Conservation (phyloP, 2,113 vertebrate species). For the Salvelinus fontinalis region DNA sequence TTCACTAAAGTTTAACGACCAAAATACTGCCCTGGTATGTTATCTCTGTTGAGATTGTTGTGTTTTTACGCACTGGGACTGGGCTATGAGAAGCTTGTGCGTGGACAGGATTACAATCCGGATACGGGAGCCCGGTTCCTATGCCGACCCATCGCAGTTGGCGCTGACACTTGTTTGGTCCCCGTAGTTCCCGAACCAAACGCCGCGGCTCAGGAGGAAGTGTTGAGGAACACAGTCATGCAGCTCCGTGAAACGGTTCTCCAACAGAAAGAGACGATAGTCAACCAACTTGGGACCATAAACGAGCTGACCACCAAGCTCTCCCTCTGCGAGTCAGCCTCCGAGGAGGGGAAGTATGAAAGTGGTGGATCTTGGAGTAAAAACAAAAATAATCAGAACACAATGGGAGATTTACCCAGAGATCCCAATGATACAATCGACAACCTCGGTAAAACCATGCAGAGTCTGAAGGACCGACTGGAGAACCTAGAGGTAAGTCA, state of each 20-base stretch:
- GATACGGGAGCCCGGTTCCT: slow-evolving; percentile 78
- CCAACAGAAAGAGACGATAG: slow-evolving; percentile 92
- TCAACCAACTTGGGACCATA: slow-evolving; percentile 87
- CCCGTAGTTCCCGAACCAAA: slow-evolving; percentile 77
- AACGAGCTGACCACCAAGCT: slow-evolving; percentile 92
- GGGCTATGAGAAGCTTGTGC: slow-evolving; percentile 43
- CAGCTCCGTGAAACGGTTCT: slow-evolving; percentile 92
- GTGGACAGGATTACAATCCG: slow-evolving; percentile 65
- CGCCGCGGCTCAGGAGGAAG: slow-evolving; percentile 81
- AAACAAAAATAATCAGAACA: slow-evolving; percentile 82
- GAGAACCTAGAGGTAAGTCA: slow-evolving; percentile 87
- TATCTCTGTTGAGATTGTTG: slow-evolving; percentile 64
- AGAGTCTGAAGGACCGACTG: slow-evolving; percentile 90
- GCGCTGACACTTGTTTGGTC: slow-evolving; percentile 77
- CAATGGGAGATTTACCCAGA: slow-evolving; percentile 93
- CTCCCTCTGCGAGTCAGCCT: slow-evolving; percentile 82
- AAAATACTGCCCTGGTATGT: slow-evolving; percentile 58
- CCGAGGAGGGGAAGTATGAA: slow-evolving; percentile 67
- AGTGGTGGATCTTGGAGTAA: slow-evolving; percentile 72
- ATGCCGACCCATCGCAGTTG: slow-evolving; percentile 85
- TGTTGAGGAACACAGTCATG: slow-evolving; percentile 86
- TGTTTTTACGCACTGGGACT: slow-evolving; percentile 66
- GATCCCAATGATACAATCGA: slow-evolving; percentile 89
- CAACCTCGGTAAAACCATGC: slow-evolving; percentile 91
- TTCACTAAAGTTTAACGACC: not conserved